These are phyloP conservation scores for Cantharis lateralis DNA, from an alignment of 2,888 invertebrate species.

Conservation along the genomic window DNA sequence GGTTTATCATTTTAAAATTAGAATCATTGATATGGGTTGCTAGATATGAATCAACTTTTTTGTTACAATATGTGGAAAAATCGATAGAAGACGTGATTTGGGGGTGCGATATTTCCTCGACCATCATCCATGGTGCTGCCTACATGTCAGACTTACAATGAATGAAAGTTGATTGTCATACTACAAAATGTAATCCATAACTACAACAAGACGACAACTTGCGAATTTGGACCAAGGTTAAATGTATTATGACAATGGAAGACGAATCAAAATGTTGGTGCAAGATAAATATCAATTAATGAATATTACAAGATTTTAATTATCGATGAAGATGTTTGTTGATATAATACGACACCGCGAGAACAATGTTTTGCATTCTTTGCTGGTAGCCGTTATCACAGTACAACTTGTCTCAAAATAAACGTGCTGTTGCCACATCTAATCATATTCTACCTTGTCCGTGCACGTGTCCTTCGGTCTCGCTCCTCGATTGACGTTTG, in stretches of 20 bases:
- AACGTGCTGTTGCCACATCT: conserved; percentile 32
- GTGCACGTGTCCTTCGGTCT: conserved; percentile 20
- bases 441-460: conserved; percentile 15
- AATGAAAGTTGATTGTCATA: not conserved
- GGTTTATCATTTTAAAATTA: not conserved
- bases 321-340: not conserved
- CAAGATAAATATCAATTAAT: not conserved
- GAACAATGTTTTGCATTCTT: conserved; percentile 9
- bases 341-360: not conserved
- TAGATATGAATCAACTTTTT: not conserved
- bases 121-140: not conserved
- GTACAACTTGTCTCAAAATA: conserved; percentile 29
- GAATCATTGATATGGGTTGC: not conserved
- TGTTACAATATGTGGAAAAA: not conserved
- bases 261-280: not conserved
- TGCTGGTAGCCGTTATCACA: conserved; percentile 17
- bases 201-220: not conserved
- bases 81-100: not conserved
- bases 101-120: not conserved
- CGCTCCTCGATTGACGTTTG: conserved; percentile 9
- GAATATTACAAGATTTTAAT: not conserved
- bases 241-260: not conserved
- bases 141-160: not conserved
- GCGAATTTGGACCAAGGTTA: not conserved
- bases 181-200: not conserved